Evolutionary conservation across 2,888 invertebrate genomes (phyloP).

Genomic region (Aspidiotus rigidus): DNA sequence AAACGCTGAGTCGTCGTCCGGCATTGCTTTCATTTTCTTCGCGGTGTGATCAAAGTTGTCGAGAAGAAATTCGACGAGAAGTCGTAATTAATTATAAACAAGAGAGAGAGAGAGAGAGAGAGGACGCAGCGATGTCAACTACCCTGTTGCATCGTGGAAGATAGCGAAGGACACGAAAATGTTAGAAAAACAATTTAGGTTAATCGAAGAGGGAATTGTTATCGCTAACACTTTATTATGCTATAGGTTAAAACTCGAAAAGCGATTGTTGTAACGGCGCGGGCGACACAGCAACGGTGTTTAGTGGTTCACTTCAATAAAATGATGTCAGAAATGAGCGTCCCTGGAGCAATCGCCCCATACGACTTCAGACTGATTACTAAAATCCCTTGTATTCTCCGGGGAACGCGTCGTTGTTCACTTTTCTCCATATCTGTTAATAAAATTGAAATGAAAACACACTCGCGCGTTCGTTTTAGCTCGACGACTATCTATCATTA

Average conservation of each 20-base stretch:
- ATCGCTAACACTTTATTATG: constrained; percentile 6
- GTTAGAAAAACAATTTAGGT: constrained; percentile 28
- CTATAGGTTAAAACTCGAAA: background rate
- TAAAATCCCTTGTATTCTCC: constrained; percentile 26
- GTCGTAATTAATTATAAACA: background rate
- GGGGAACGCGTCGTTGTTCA: constrained; percentile 13
- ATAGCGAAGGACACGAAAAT: background rate
- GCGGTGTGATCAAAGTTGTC: background rate
- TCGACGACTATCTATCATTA: background rate
- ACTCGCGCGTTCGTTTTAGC: constrained; percentile 23
- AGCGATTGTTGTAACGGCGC: constrained; percentile 21
- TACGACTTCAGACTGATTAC: constrained; percentile 22
- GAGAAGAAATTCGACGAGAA: background rate
- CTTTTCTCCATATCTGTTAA: constrained; percentile 14
- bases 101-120: background rate
- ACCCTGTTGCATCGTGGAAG: constrained; percentile 1
- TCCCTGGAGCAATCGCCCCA: constrained; percentile 25
- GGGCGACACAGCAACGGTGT: constrained; percentile 27
- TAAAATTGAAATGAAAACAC: constrained; percentile 25
- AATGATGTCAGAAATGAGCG: constrained; percentile 30
- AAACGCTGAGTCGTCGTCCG: background rate
- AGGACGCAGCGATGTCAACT: too few species aligned
- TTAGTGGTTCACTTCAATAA: constrained; percentile 26
- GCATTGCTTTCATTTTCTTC: background rate
- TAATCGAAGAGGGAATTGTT: constrained; percentile 17